A percentile compares a stretch with the other conserved stretches of the same genome.
These are phyloP conservation scores for Margaritifera margaritifera DNA, from an alignment of 2,888 invertebrate species.

Conservation along the genomic window DNA sequence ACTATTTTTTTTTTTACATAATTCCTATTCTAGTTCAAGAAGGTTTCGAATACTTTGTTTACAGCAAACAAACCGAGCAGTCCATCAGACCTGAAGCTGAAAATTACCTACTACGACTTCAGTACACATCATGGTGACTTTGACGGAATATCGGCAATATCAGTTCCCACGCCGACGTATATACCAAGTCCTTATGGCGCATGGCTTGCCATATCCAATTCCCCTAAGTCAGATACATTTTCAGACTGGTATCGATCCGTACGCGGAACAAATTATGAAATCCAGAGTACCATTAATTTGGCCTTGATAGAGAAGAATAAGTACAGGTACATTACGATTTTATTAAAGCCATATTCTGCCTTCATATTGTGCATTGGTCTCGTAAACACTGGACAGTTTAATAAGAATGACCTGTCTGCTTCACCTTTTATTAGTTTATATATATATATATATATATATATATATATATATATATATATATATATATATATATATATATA, in stretches of 20 bases:
- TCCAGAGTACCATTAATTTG: slow-evolving; percentile 26
- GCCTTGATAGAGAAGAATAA: not conserved
- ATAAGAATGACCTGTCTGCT: no score
- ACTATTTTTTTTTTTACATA: no score
- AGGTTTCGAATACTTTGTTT: not conserved
- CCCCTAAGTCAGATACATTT: slow-evolving; percentile 52
- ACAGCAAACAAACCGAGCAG: slow-evolving; percentile 12
- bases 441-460: no score
- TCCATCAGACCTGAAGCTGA: slow-evolving; percentile 23
- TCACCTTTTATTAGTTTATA: no score
- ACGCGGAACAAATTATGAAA: slow-evolving; percentile 20
- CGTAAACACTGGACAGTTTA: no score
- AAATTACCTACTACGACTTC: slow-evolving; percentile 42
- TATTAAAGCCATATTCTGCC: no score
- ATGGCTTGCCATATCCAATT: slow-evolving; percentile 45
- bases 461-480: no score
- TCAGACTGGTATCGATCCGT: slow-evolving; percentile 53
- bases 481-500: no score
- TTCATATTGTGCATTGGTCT: no score
- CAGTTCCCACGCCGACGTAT: slow-evolving; percentile 34
- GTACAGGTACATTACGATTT: no score
- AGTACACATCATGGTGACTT: slow-evolving; percentile 33
- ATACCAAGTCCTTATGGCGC: slow-evolving; percentile 52
- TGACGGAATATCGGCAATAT: slow-evolving; percentile 24
- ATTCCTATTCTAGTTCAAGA: no score